Evolutionary conservation across 1,140 invertebrate species (phyloP), one percentile per base, ranked within the genome.

Genomic region (Cydia fagiglandana): DNA sequence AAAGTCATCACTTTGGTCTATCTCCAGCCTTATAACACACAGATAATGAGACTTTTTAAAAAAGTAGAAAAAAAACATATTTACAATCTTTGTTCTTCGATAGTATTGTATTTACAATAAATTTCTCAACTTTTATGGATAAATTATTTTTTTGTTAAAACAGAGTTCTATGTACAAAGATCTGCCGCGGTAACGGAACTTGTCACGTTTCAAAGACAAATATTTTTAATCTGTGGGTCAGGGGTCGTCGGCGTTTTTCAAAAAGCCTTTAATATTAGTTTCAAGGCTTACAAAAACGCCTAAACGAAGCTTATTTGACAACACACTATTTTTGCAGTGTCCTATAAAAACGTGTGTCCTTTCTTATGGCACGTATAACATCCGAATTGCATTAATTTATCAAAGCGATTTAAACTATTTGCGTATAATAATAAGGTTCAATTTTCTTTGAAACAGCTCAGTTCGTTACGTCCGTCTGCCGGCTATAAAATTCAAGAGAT

Each of bases 1-100:
- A 91, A 93, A 93, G 90, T 83, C 80, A 88, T 91, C 90, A 93
- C 93, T 94, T 94, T 94, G 93, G 93, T 93, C 91, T 93, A 92
- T 88, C 91, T 94, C 93, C 93, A 94, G 93, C 93, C 91, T 89
- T 73, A 82, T 85, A 79, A 89, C 83, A 86, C 84, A 84, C 78
- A 83, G 80, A 84, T 80, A 83, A 85, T 81, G 81, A 78, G 75
- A 82, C 77, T 77, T 81, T 80, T 79, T 61, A 75, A 34, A 74
- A 47, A 75, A 76, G 73, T 75, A 75, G n/a, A 45, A 74, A 64
- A 74, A 70, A 56, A 56, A 56, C n/a, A 38, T 77, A 70, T 75
- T 74, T 73, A 79, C 64, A 79, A 73, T 45, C 45, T 73, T 17
- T 76, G 38, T 73, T 73, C 50, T 73, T 61, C 75, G 74, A 80